Conservation (phyloP, 2,113 vertebrate genomes). For the Empidonax traillii region DNA sequence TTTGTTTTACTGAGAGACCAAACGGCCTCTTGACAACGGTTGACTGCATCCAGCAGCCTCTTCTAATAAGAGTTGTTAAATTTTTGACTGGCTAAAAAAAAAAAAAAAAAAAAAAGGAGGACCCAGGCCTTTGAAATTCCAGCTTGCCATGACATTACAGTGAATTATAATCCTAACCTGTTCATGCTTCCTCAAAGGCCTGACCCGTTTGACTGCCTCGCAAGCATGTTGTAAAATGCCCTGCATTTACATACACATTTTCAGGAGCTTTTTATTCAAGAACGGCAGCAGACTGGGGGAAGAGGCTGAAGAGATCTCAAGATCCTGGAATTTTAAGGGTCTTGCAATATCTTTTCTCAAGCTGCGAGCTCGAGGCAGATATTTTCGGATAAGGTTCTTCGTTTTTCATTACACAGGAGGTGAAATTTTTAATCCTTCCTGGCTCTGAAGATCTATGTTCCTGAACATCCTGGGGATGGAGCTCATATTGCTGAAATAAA, state of each 20-base stretch:
- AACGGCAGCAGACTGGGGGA: not conserved
- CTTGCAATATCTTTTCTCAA: not conserved
- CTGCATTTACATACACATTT: slow-evolving; percentile 21
- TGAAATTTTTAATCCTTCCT: slow-evolving; percentile 27
- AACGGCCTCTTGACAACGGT: slow-evolving; percentile 62
- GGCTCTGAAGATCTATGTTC: slow-evolving; percentile 3
- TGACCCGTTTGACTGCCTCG: not conserved
- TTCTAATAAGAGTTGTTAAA: slow-evolving; percentile 64
- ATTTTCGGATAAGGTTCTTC: not conserved
- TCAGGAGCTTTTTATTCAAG: slow-evolving; percentile 9
- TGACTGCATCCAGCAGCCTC: slow-evolving; percentile 38
- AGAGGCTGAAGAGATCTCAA: not conserved
- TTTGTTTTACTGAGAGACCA: slow-evolving; percentile 66
- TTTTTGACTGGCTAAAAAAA: slow-evolving; percentile 47
- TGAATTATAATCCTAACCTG: slow-evolving; percentile 57
- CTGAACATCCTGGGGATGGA: not conserved
- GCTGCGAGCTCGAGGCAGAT: not conserved
- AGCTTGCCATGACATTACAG: slow-evolving; percentile 43
- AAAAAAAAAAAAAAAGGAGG: not conserved
- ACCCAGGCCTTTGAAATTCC: slow-evolving; percentile 23
- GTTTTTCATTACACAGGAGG: not conserved
- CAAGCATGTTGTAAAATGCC: slow-evolving; percentile 31
- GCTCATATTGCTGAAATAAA: slow-evolving; percentile 6
- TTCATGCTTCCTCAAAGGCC: slow-evolving; percentile 42
- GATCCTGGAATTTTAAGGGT: not conserved